Evolutionary conservation across 1,140 invertebrate species (phyloP).

Genomic region (Microplitis demolitor): DNA sequence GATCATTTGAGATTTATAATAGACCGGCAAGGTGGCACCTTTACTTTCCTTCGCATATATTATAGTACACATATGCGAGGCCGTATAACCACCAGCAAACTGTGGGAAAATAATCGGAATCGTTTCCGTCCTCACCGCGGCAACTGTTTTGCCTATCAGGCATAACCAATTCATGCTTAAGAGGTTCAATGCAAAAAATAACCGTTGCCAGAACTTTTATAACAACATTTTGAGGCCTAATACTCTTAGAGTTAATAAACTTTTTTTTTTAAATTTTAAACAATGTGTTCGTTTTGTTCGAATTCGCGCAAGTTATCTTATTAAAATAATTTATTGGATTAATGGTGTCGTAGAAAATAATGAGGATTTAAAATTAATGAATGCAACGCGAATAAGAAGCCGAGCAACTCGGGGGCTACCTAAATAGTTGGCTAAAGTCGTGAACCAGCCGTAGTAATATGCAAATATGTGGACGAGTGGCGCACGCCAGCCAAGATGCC

Average conservation of each 20-base stretch:
- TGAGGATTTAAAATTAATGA: slow-evolving; percentile 50
- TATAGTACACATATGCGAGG: not conserved
- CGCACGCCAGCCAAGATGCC: slow-evolving; percentile 33
- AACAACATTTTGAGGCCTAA: too few species aligned
- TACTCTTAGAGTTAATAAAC: too few species aligned
- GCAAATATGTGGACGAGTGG: slow-evolving; percentile 43
- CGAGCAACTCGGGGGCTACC: slow-evolving; percentile 19
- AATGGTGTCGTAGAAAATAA: slow-evolving; percentile 23
- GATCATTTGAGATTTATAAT: slow-evolving; percentile 58
- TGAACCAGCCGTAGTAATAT: slow-evolving; percentile 44
- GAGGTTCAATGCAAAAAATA: not conserved
- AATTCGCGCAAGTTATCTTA: not conserved
- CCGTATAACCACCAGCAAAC: slow-evolving; percentile 44
- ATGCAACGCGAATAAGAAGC: slow-evolving; percentile 41
- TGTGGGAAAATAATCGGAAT: slow-evolving; percentile 39
- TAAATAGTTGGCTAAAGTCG: slow-evolving; percentile 1
- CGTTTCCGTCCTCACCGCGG: not conserved
- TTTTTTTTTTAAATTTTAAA: too few species aligned
- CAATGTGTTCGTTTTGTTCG: not conserved
- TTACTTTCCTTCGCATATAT: not conserved
- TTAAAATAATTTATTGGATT: slow-evolving; percentile 25
- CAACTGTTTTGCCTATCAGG: slow-evolving; percentile 51
- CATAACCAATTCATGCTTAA: not conserved
- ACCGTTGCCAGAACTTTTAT: too few species aligned
- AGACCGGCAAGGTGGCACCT: slow-evolving; percentile 32